Base-by-base conservation (phyloP, 2,113 vertebrate species). In the Illadopsis cleaveri region DNA sequence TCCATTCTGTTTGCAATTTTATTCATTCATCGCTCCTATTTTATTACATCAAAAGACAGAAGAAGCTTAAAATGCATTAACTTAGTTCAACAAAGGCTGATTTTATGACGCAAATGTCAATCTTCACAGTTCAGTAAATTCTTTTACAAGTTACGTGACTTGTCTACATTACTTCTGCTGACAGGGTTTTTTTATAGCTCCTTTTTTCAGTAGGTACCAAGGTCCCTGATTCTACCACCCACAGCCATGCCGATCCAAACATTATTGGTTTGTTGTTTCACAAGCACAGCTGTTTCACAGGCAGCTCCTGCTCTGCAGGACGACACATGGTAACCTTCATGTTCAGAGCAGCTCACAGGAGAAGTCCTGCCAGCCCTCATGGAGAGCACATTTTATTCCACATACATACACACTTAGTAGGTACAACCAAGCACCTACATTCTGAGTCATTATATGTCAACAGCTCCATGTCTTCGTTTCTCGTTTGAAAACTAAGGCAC, bases 81-180 rank as follows among this genome's bases (percentile, higher is more conserved):
- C 71, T 96, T 97, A 89, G 86, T 96, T 96, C 86, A 97, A 95
- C 69, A 96, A 96, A 97, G 86, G 88, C 94, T 86, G 69, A 94
- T 96, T 97, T 96, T 95, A 94, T 89, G 88, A 98, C 60, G 92
- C 68, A 96, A 98, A 97, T 96, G 82, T 91, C 96, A 97, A 18
- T 58, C 86, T 91, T 97, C 83, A 93, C 78, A 95, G 84, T 91
- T 95, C 60, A 97, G 25, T 45, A 94, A 96, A 50, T 93, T 93
- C 37, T 95, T 96, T 84, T 48, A 89, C 94, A 90, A 90, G 81
- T 78, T 93, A 68, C 64, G 44, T 0, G 62, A 61, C 71, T 92
- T 94, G 86, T 54, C 82, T 96, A 33, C 42, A 40, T 94, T 95
- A 93, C 51, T 35, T 70, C 28, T 77, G 60, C 61, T 69, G 50